Percentiles rank a stretch among this genome's conserved stretches.
These are phyloP conservation scores for Drosophila koepferae DNA, from an alignment of 2,888 invertebrate genomes.

Conservation along the genomic window DNA sequence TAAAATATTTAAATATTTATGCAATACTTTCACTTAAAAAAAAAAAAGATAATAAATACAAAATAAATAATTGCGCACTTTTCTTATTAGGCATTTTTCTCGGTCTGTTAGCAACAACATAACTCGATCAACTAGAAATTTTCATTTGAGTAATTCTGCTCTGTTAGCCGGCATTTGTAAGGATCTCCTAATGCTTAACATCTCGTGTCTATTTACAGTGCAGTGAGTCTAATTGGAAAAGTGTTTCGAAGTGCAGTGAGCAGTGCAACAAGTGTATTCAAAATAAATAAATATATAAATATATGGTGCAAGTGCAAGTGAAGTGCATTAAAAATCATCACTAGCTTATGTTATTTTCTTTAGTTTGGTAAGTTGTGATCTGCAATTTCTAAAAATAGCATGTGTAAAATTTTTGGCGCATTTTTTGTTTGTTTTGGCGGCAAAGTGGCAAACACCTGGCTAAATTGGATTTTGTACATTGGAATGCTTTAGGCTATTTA, in stretches of 20 bases:
- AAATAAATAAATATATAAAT: background rate
- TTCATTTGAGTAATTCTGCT: background rate
- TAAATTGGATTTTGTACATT: background rate
- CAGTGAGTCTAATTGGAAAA: background rate
- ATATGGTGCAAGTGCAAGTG: background rate
- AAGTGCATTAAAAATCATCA: background rate
- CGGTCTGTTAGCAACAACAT: background rate
- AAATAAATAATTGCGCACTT: background rate
- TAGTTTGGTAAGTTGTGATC: background rate
- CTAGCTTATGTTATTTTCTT: background rate
- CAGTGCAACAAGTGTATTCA: background rate
- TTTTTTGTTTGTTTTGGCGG: background rate
- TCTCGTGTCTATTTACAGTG: background rate
- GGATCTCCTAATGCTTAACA: background rate
- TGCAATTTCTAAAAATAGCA: background rate
- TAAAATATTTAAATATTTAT: background rate
- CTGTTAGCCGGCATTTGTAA: background rate
- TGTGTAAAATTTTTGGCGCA: background rate
- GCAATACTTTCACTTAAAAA: background rate
- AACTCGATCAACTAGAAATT: background rate
- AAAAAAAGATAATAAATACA: background rate
- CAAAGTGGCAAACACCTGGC: background rate
- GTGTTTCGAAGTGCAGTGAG: background rate
- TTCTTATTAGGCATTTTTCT: too few relatives aligned
- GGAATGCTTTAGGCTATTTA: background rate